A percentile compares a stretch with the other conserved stretches of the same genome.
Evolutionary conservation across 2,888 invertebrate species (phyloP).

Genomic region (Agrilus biguttatus): DNA sequence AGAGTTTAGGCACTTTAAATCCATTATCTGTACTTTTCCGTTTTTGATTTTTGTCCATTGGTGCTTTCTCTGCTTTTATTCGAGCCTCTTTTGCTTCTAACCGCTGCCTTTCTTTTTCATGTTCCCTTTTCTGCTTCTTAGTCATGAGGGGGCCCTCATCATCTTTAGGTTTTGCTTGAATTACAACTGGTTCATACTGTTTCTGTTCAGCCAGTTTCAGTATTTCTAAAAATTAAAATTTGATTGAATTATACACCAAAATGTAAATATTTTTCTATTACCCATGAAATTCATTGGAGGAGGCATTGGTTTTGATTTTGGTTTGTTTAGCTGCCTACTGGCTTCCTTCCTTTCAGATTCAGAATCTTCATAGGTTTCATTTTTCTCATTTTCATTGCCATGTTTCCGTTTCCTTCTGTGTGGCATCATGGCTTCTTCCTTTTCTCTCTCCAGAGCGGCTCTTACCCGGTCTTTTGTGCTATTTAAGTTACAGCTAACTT

Average conservation of each 20-base stretch:
- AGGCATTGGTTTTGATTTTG: constrained; percentile 46
- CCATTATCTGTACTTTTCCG: constrained; percentile 1
- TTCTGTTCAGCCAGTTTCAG: constrained; percentile 73
- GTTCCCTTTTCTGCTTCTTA: constrained; percentile 62
- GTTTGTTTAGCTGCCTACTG: constrained; percentile 21
- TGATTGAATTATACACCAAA: background rate
- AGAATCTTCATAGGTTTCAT: constrained; percentile 20
- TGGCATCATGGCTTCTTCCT: constrained; percentile 56
- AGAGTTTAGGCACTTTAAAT: no score
- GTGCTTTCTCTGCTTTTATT: constrained; percentile 7
- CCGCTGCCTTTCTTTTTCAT: constrained; percentile 54
- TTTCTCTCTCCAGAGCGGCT: constrained; percentile 55
- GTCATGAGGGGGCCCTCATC: constrained; percentile 61
- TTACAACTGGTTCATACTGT: constrained; percentile 61
- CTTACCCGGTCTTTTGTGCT: constrained; percentile 61
- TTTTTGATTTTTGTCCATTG: constrained; percentile 6
- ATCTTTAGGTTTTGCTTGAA: constrained; percentile 37
- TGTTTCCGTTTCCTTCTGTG: constrained; percentile 46
- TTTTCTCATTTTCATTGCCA: constrained; percentile 17
- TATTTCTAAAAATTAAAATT: constrained; percentile 37
- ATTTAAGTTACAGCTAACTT: constrained; percentile 36
- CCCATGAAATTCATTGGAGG: constrained; percentile 66
- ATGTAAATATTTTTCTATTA: constrained; percentile 4
- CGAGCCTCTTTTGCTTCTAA: constrained; percentile 38
- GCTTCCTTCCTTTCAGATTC: constrained; percentile 33